Evolutionary conservation across 2,888 invertebrate species (phyloP).

Genomic region (Mellilla xanthometata): DNA sequence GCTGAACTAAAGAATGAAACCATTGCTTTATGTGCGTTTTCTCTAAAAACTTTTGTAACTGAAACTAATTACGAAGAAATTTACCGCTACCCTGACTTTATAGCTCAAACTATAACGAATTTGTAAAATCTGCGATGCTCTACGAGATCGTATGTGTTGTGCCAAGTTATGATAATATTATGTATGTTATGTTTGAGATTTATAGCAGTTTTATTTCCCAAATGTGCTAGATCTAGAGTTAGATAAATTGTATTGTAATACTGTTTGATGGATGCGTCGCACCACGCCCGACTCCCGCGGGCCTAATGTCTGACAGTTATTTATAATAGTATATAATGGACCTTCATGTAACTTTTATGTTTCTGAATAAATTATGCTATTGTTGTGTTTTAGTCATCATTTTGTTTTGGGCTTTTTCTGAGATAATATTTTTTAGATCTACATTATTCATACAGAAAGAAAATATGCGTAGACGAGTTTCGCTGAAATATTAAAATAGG

Average conservation of each 20-base stretch:
- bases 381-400: not conserved
- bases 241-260: not conserved
- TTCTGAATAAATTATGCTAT: slow-evolving; percentile 9
- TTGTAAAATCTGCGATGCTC: not conserved
- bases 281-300: slow-evolving; percentile 12
- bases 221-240: slow-evolving; percentile 5
- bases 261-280: slow-evolving; percentile 28
- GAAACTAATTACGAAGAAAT: not conserved
- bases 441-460: not conserved
- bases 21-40: too few species aligned
- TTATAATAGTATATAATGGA: slow-evolving; percentile 21
- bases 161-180: too few species aligned
- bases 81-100: not conserved
- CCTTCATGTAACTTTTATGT: slow-evolving; percentile 17
- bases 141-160: too few species aligned
- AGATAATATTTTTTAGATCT: not conserved
- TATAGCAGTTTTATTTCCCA: slow-evolving; percentile 7
- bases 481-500: too few species aligned
- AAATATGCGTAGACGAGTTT: too few species aligned
- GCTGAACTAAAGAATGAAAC: too few species aligned
- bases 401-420: not conserved
- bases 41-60: not conserved
- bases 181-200: not conserved
- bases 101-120: not conserved
- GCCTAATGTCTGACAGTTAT: slow-evolving; percentile 26